phyloP scores from a whole-genome alignment of 2,113 vertebrate species.

The Hippocampus mohnikei region DNA sequence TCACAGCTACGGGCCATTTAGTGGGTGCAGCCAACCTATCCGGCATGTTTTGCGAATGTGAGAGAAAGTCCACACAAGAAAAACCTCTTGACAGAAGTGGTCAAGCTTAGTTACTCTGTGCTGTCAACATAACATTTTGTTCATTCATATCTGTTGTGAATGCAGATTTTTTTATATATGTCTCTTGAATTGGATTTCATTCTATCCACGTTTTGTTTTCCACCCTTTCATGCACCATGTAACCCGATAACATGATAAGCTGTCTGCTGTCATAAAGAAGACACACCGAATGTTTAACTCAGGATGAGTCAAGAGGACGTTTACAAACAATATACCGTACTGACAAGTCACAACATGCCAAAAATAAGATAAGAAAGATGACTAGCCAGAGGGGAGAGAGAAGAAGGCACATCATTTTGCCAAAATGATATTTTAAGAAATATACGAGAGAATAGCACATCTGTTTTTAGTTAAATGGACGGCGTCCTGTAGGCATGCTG shows the following conservation, averaged over 20 bases:
- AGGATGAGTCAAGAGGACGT: neutral
- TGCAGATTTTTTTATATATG: neutral
- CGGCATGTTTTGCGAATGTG: too few species aligned
- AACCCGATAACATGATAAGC: neutral
- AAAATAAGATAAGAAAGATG: neutral
- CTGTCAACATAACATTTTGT: neutral
- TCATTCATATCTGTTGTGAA: neutral
- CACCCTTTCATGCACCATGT: too few species aligned
- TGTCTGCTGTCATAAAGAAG: neutral
- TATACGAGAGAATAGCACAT: neutral
- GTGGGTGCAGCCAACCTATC: too few species aligned
- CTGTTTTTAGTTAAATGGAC: neutral
- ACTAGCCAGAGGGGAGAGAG: slow-evolving; percentile 1
- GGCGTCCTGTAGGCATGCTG: neutral
- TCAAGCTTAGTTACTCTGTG: too few species aligned
- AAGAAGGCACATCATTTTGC: neutral
- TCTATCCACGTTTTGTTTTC: neutral
- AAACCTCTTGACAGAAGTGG: neutral
- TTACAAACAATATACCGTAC: neutral
- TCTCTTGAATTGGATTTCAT: neutral
- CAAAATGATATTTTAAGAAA: neutral
- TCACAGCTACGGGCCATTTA: too few species aligned
- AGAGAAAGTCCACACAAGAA: too few species aligned
- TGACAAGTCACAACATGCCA: neutral
- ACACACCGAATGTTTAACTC: neutral